Percentiles rank a stretch among this genome's conserved stretches.
phyloP scores from a whole-genome alignment of 2,113 vertebrate genomes.

The Myotis yumanensis region DNA sequence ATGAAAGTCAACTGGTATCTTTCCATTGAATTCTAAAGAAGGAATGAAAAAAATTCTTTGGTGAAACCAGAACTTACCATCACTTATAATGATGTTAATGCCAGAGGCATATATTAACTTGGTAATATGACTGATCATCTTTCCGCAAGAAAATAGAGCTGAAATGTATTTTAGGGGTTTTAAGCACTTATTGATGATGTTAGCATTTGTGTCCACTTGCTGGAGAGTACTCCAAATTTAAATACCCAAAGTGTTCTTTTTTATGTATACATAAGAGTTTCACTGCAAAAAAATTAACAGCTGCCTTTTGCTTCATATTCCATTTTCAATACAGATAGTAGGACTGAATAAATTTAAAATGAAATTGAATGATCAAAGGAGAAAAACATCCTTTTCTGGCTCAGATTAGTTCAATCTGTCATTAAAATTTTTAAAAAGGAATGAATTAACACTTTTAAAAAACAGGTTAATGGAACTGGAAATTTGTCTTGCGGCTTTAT shows the following conservation, averaged over 20 bases:
- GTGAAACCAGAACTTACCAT: background rate
- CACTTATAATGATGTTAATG: background rate
- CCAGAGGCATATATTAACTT: background rate
- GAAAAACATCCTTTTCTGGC: slow-evolving; percentile 59
- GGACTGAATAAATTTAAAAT: slow-evolving; percentile 56
- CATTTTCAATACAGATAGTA: slow-evolving; percentile 39
- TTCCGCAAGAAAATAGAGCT: slow-evolving; percentile 41
- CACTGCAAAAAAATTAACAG: slow-evolving; percentile 34
- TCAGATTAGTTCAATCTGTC: slow-evolving; percentile 43
- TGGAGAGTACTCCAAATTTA: slow-evolving; percentile 36
- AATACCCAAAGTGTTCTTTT: slow-evolving; percentile 30
- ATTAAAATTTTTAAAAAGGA: background rate
- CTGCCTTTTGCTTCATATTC: slow-evolving; percentile 42
- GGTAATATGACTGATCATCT: background rate
- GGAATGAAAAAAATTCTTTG: background rate
- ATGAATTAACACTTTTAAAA: slow-evolving; percentile 51
- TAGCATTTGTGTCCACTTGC: slow-evolving; percentile 28
- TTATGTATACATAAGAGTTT: background rate
- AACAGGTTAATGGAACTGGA: slow-evolving; percentile 71
- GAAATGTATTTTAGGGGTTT: background rate
- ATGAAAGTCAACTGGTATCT: background rate
- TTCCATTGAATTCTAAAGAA: slow-evolving; percentile 5
- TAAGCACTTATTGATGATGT: slow-evolving; percentile 22
- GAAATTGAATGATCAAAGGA: slow-evolving; percentile 54
- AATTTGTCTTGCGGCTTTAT: slow-evolving; percentile 62